Conservation (phyloP, 1,140 invertebrate genomes). For the Aphidius ervi region DNA sequence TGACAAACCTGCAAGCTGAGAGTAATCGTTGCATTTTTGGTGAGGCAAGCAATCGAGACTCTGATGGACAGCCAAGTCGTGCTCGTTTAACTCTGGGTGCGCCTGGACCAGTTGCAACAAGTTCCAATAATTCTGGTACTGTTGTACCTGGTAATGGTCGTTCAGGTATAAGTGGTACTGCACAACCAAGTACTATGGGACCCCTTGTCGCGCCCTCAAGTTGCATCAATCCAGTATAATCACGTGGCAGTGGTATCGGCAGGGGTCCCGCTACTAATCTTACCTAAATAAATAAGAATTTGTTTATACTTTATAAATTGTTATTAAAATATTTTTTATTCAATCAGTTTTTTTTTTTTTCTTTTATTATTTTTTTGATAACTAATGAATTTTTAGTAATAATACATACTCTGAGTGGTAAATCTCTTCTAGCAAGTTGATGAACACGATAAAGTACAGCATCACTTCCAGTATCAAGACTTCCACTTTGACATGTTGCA, state of each 20-base stretch:
- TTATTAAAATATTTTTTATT: not conserved
- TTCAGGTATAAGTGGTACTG: slow-evolving; percentile 45
- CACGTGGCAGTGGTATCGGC: slow-evolving; percentile 45
- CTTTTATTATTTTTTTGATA: not conserved
- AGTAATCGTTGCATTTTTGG: slow-evolving; percentile 49
- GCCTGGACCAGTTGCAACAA: slow-evolving; percentile 46
- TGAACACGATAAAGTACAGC: slow-evolving; percentile 48
- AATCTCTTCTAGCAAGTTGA: slow-evolving; percentile 46
- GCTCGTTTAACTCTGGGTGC: slow-evolving; percentile 47
- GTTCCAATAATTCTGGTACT: slow-evolving; percentile 44
- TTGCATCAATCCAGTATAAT: slow-evolving; percentile 49
- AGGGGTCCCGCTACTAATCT: slow-evolving; percentile 46
- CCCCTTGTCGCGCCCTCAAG: slow-evolving; percentile 44
- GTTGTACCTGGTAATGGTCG: slow-evolving; percentile 41
- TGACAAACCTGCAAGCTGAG: slow-evolving; percentile 47
- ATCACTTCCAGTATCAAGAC: slow-evolving; percentile 47
- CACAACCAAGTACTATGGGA: slow-evolving; percentile 47
- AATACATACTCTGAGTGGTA: slow-evolving; percentile 42
- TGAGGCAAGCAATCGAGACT: slow-evolving; percentile 45
- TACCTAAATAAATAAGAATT: slow-evolving; percentile 30
- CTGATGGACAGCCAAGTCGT: slow-evolving; percentile 45
- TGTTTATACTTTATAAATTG: not conserved
- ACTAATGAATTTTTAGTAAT: not conserved
- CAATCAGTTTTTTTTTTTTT: no score
- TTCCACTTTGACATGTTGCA: slow-evolving; percentile 49